phyloP scores from a whole-genome alignment of 1,140 invertebrate species.

The Ericerus pela region DNA sequence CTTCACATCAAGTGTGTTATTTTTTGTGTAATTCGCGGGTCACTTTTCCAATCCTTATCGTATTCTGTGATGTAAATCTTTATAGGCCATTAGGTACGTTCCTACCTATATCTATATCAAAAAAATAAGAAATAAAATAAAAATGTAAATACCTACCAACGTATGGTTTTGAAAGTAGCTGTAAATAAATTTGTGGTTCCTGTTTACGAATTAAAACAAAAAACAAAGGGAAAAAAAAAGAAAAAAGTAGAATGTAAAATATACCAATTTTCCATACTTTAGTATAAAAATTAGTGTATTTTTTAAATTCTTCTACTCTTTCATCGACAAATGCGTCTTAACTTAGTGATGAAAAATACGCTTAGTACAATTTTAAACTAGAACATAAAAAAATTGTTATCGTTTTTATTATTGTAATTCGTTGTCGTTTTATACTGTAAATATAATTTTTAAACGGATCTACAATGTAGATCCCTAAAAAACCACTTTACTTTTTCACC shows the following conservation, averaged over 20 bases:
- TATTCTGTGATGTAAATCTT: not conserved
- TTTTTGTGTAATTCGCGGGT: no score
- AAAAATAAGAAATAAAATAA: not conserved
- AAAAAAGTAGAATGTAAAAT: no score
- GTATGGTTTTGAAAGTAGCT: no score
- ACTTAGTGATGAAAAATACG: not conserved
- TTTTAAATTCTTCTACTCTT: not conserved
- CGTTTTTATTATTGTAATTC: no score
- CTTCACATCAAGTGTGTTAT: no score
- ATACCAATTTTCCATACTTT: no score
- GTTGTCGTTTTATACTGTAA: not conserved
- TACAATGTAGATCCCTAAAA: not conserved
- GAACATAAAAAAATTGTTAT: no score
- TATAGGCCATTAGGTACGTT: not conserved
- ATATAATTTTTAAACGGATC: not conserved
- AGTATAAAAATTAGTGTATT: no score
- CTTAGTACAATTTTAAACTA: conserved; percentile 1
- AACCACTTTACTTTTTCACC: not conserved
- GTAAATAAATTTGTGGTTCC: no score
- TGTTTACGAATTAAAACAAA: no score
- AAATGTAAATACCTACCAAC: not conserved
- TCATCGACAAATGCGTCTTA: not conserved
- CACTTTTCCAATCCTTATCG: not conserved
- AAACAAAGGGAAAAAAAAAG: no score
- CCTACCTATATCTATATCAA: not conserved